Percentiles rank a stretch among this genome's conserved stretches.
Evolutionary conservation across 1,140 invertebrate genomes (phyloP).

Genomic region (Brachionus koreanus): DNA sequence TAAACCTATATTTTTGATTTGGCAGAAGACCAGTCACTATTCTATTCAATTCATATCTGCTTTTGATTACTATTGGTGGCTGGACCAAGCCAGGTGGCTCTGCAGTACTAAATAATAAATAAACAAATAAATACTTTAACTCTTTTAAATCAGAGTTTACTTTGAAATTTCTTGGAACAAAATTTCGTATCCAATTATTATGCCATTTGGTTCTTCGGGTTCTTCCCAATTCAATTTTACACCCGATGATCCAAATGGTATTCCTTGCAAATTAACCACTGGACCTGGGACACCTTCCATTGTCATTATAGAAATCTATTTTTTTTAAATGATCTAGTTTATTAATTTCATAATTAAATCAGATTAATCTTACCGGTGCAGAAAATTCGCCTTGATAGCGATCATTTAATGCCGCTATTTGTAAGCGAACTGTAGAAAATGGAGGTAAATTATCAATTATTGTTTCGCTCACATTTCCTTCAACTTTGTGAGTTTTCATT

Average conservation of each 20-base stretch:
- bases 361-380: background rate
- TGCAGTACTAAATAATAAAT: background rate
- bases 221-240: constrained; percentile 35
- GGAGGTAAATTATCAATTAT: constrained; percentile 17
- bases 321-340: background rate
- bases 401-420: constrained; percentile 39
- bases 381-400: constrained; percentile 42
- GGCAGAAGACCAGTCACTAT: constrained; percentile 29
- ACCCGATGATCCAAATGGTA: constrained; percentile 29
- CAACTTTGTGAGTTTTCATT: constrained; percentile 39
- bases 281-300: constrained; percentile 30
- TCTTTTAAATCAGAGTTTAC: background rate
- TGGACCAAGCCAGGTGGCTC: constrained; percentile 26
- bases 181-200: constrained; percentile 42
- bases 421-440: constrained; percentile 20
- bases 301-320: constrained; percentile 33
- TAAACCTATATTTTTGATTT: constrained; percentile 38
- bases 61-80: constrained; percentile 32
- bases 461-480: constrained; percentile 38
- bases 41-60: background rate
- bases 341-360: background rate
- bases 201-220: constrained; percentile 43
- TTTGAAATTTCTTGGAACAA: constrained; percentile 35
- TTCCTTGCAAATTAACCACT: constrained; percentile 18
- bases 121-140: background rate